Evolutionary conservation across 1,140 invertebrate species (phyloP).

Genomic region (Dreissena polymorpha): DNA sequence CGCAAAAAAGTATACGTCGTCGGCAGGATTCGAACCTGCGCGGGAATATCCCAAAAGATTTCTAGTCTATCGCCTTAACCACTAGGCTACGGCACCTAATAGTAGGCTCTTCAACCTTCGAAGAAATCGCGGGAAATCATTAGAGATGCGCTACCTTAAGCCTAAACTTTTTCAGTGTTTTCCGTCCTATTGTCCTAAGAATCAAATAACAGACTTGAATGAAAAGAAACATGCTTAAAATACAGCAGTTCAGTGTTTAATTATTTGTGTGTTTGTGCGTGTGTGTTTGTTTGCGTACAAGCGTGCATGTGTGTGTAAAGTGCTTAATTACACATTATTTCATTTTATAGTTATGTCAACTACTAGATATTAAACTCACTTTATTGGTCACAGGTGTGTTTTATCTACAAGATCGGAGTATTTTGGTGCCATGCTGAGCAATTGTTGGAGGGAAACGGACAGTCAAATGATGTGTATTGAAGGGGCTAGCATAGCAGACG

Average conservation of each 20-base stretch:
- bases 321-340: neutral
- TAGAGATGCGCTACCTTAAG: too few relatives aligned
- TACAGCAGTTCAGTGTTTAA: neutral
- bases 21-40: too few relatives aligned
- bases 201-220: neutral
- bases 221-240: neutral
- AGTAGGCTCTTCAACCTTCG: too few relatives aligned
- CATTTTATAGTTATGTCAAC: neutral
- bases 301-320: neutral
- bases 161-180: too few relatives aligned
- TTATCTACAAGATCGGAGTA: slow-evolving; percentile 93
- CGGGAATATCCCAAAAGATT: too few relatives aligned
- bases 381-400: slow-evolving; percentile 84
- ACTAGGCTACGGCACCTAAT: too few relatives aligned
- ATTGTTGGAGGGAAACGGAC: slow-evolving; percentile 89
- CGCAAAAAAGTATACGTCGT: too few relatives aligned
- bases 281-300: neutral
- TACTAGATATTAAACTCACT: neutral
- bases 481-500: slow-evolving; percentile 83
- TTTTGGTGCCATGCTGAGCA: slow-evolving; percentile 93
- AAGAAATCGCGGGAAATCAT: too few relatives aligned
- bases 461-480: slow-evolving; percentile 91
- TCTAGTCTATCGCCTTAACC: too few relatives aligned
- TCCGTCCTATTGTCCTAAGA: too few relatives aligned
- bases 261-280: neutral